Evolutionary conservation across 2,888 invertebrate species (phyloP).

Genomic region (Biston stratarius): DNA sequence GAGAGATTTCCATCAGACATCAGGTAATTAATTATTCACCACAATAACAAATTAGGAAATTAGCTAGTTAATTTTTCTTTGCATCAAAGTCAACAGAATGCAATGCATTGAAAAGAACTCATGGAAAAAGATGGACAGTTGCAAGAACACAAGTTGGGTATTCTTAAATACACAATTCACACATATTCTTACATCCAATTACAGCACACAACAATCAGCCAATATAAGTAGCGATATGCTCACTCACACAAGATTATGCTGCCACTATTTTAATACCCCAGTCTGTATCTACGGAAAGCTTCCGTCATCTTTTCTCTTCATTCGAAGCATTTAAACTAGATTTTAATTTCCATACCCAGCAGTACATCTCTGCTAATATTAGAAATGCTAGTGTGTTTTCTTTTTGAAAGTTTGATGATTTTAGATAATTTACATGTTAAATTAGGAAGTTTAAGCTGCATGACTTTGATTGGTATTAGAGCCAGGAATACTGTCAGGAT

Average conservation of each 20-base stretch:
- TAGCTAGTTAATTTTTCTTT: too few relatives aligned
- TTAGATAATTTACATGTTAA: neutral
- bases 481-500: conserved; percentile 89
- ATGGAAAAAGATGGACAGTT: too few relatives aligned
- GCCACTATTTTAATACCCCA: neutral
- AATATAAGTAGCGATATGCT: neutral
- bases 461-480: conserved; percentile 80
- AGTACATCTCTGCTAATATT: neutral
- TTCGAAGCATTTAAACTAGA: neutral
- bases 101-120: too few relatives aligned
- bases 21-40: too few relatives aligned
- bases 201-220: neutral
- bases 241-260: neutral
- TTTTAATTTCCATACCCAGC: conserved; percentile 1
- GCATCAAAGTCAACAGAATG: too few relatives aligned
- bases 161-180: neutral
- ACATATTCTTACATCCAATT: neutral
- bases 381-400: too few relatives aligned
- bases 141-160: too few relatives aligned
- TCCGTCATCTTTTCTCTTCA: neutral
- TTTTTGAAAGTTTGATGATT: neutral
- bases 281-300: neutral
- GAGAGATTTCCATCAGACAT: too few relatives aligned
- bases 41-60: too few relatives aligned
- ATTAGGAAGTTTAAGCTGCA: conserved; percentile 68